Evolutionary conservation across 2,113 vertebrate species (phyloP), one percentile per base, ranked within the genome.

Genomic region (Narcine bancroftii): DNA sequence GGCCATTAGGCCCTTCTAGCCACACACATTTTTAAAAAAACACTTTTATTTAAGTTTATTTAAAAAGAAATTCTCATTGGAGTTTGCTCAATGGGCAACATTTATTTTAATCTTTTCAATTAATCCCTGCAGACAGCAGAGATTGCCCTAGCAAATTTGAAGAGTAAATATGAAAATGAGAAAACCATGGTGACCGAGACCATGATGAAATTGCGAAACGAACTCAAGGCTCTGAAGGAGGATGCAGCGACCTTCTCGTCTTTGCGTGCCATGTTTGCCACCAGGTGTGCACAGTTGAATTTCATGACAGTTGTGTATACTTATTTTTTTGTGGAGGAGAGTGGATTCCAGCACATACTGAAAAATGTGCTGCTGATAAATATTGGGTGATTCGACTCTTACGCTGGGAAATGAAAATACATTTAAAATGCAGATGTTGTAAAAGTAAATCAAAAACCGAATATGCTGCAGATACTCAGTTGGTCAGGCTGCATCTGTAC

Each of bases 131-230:
- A 99, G 99, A 98, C 99, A 50, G 99, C 99, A 72, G 99, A 99
- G 95, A 97, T 96, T 93, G 98, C 98, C 0, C 94, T 99, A 92
- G 97, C 99, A 36, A 99, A 99, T 94, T 95, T 99, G 95, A 99
- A 99, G 96, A 99, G 99, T 95, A 99, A 99, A 93, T 99, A 99
- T 0, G 99, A 99, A 95, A 99, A 99, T 50, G 99, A 99, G 94
- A 99, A 99, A 93, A 93, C 96, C 0, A 99, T 99, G 97, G 98
- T 99, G 95, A 99, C 98, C 0, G 99, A 99, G 94, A 99, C 99
- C 5, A 99, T 99, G 98, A 99, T 97, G 93, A 99, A 99, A 94
- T 96, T 99, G 53, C 96, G 99, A 93, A 99, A 99, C 6, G 99
- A 99, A 93, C 95, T 99, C 89, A 99, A 99, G 95, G 99, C 98